These are phyloP conservation scores for Spheniscus mendiculus DNA, from an alignment of 2,113 vertebrate species.

Conservation along the genomic window DNA sequence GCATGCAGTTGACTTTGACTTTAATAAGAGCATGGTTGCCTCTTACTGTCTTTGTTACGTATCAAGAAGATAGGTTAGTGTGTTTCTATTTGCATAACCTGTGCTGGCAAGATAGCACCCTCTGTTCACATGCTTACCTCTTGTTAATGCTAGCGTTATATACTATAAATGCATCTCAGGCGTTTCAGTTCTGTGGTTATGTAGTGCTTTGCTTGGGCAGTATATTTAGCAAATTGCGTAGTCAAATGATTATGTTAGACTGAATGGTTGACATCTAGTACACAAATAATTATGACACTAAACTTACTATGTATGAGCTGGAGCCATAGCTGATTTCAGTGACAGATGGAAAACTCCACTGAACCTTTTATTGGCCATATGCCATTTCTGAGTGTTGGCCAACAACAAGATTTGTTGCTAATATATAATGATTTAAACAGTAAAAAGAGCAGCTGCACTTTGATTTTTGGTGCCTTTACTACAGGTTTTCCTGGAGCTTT, in stretches of 20 bases:
- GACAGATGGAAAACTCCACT: slow-evolving; percentile 78
- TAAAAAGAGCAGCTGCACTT: slow-evolving; percentile 74
- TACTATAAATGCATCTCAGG: neutral
- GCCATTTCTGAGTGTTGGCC: slow-evolving; percentile 77
- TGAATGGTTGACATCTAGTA: slow-evolving; percentile 37
- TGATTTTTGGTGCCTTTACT: slow-evolving; percentile 65
- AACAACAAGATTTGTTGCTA: slow-evolving; percentile 75
- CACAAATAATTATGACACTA: slow-evolving; percentile 40
- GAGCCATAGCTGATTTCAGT: slow-evolving; percentile 61
- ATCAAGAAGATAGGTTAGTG: neutral
- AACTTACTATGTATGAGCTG: slow-evolving; percentile 26
- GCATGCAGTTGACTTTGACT: neutral
- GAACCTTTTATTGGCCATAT: slow-evolving; percentile 77
- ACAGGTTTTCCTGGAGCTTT: slow-evolving; percentile 46
- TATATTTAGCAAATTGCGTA: slow-evolving; percentile 29
- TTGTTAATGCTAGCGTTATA: neutral
- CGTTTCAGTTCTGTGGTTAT: neutral
- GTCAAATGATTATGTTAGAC: slow-evolving; percentile 37
- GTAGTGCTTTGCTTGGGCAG: neutral
- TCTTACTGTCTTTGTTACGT: neutral
- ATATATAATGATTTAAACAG: slow-evolving; percentile 80
- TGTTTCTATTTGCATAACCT: neutral
- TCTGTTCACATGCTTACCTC: neutral
- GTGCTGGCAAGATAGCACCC: neutral
- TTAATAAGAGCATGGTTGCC: neutral